These are phyloP conservation scores for Patella caerulea DNA, from an alignment of 2,888 invertebrate species.

Conservation along the genomic window DNA sequence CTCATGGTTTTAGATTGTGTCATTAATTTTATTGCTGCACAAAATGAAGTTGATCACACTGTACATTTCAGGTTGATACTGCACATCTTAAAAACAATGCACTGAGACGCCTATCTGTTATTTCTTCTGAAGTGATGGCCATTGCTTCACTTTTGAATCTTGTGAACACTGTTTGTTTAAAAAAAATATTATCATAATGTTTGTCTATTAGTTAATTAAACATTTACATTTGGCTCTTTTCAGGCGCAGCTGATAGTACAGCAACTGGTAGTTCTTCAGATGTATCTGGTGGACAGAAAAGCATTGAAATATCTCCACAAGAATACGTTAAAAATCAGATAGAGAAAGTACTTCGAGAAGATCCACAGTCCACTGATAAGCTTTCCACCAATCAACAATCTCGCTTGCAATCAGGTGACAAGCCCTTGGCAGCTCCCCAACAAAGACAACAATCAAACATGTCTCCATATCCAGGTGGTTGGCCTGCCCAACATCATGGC, in stretches of 20 bases:
- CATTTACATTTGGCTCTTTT: slow-evolving; percentile 9
- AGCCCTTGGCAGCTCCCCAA: not conserved
- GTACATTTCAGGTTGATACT: too few species aligned
- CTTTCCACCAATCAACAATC: slow-evolving; percentile 20
- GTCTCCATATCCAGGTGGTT: not conserved
- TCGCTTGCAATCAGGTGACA: slow-evolving; percentile 8
- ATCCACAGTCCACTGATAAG: slow-evolving; percentile 66
- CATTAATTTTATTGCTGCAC: too few species aligned
- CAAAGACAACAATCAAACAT: slow-evolving; percentile 14
- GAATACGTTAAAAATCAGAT: slow-evolving; percentile 94
- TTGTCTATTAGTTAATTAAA: not conserved
- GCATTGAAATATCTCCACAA: slow-evolving; percentile 77
- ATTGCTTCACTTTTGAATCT: too few species aligned
- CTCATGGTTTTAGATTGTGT: too few species aligned
- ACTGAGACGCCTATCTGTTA: too few species aligned
- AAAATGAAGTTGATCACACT: too few species aligned
- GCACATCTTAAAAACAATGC: too few species aligned
- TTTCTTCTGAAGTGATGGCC: too few species aligned
- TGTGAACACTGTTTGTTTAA: not conserved
- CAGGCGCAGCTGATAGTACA: slow-evolving; percentile 54
- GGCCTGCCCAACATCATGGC: slow-evolving; percentile 7
- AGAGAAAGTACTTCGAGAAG: slow-evolving; percentile 90
- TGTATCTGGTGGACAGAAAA: slow-evolving; percentile 23
- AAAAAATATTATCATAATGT: not conserved
- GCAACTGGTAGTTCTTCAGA: slow-evolving; percentile 29